Evolutionary conservation across 2,797 vertebrate genomes (phyloP).

Genomic region (Garrulus glandarius): DNA sequence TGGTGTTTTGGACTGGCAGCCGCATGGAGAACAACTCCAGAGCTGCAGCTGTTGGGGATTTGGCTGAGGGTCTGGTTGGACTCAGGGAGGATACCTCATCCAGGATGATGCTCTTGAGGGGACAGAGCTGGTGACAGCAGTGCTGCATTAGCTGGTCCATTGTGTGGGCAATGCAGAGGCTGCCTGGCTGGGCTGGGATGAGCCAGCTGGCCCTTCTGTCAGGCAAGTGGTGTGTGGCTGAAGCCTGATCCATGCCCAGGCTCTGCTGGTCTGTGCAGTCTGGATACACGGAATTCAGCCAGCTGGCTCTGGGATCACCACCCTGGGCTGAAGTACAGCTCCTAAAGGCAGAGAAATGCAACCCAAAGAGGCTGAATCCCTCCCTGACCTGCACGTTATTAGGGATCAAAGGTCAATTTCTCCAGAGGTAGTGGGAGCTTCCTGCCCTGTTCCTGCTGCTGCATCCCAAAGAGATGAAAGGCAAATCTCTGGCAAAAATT

Average conservation of each 20-base stretch:
- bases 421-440: neutral
- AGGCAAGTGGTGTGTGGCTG: neutral
- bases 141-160: neutral
- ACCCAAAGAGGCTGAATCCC: neutral
- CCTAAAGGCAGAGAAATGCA: neutral
- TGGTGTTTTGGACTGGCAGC: neutral
- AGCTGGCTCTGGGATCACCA: neutral
- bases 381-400: neutral
- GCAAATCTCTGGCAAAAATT: neutral
- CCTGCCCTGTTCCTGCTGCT: neutral
- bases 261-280: neutral
- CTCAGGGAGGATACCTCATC: neutral
- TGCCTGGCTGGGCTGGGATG: neutral
- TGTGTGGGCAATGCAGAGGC: rapidly evolving
- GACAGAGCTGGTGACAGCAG: neutral
- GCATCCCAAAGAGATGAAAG: conserved; percentile 21
- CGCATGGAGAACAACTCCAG: neutral
- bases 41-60: neutral
- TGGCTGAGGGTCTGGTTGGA: neutral
- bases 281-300: neutral
- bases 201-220: conserved; percentile 1
- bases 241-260: neutral
- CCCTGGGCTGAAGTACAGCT: neutral
- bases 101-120: neutral
- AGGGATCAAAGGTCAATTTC: neutral